Evolutionary conservation across 1,140 invertebrate species (phyloP), one percentile per base, ranked within the genome.

Genomic region (Heliothis subflexa): DNA sequence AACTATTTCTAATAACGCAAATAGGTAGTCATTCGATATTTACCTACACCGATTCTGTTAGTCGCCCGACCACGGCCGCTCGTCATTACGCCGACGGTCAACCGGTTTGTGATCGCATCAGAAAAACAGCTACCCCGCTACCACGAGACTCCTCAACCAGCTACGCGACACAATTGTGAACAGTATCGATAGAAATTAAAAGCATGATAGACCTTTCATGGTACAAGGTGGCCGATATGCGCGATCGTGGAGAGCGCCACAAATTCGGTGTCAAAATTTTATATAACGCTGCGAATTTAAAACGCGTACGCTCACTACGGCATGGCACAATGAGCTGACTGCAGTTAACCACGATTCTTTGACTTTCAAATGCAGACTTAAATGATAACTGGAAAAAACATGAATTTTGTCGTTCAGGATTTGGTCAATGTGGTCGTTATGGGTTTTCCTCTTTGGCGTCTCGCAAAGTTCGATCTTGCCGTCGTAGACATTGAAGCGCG

Each of bases 41-140:
- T 88, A 91, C 85, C 85, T 85, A 88, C 72, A 86, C 83, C 70
- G 85, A 89, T 85, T 83, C 82, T 78, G 83, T 81, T 73, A 83
- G 82, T 57, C 49, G 82, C 62, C 52, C 78, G 66, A 74, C 82
- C 82, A 81, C 75, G 79, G 79, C 55, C 82, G 78, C 83, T 87
- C 85, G 91, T 92, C 91, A 92, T 88, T 91, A 89, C 86, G 79
- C 80, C 86, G 89, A 92, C 88, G 89, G 91, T 85, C 89, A 88
- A 93, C 92, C 92, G 92, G 92, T 93, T 93, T 92, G 82, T 91
- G 91, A 92, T 90, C 86, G 80, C 90, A 91, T 91, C 92, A 92
- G 90, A 93, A 93, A 92, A 93, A 92, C 91, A 91, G 87, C 90
- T 91, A 89, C 87, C 83, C 80, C 79, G 33, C 45, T 87, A 90